Conservation (phyloP, 2,797 vertebrate species). For the Macropus fuliginosus region DNA sequence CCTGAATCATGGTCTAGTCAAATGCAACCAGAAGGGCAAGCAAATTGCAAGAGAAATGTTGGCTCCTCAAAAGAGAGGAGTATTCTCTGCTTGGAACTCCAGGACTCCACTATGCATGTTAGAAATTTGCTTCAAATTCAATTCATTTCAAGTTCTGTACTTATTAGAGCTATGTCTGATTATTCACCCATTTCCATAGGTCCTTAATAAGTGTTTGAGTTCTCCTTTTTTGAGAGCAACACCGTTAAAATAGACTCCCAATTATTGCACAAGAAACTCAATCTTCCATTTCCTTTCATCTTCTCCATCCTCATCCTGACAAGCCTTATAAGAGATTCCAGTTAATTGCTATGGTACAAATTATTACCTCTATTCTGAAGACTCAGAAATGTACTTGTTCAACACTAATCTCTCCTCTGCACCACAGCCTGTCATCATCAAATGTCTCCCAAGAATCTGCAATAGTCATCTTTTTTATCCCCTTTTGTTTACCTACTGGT, state of each 20-base stretch:
- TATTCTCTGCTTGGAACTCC: neutral
- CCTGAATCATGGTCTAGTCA: neutral
- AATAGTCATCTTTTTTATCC: neutral
- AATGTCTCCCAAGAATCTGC: neutral
- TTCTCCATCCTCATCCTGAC: neutral
- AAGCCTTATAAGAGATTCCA: neutral
- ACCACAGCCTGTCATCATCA: neutral
- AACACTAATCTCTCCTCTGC: neutral
- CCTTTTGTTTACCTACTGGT: neutral
- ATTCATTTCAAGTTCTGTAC: neutral
- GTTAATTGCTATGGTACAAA: neutral
- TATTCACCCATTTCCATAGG: neutral
- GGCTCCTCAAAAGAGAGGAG: neutral
- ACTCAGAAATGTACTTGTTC: neutral
- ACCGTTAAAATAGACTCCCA: neutral
- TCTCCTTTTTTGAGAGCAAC: neutral
- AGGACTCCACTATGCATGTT: neutral
- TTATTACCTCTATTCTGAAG: neutral
- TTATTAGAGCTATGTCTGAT: neutral
- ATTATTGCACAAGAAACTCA: neutral
- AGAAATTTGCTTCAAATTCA: neutral
- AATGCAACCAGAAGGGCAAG: neutral
- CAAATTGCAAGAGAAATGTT: neutral
- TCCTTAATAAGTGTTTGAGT: neutral
- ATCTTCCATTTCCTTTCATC: neutral